These are phyloP conservation scores for Cyclophora punctaria DNA, from an alignment of 2,888 invertebrate species.

Conservation along the genomic window DNA sequence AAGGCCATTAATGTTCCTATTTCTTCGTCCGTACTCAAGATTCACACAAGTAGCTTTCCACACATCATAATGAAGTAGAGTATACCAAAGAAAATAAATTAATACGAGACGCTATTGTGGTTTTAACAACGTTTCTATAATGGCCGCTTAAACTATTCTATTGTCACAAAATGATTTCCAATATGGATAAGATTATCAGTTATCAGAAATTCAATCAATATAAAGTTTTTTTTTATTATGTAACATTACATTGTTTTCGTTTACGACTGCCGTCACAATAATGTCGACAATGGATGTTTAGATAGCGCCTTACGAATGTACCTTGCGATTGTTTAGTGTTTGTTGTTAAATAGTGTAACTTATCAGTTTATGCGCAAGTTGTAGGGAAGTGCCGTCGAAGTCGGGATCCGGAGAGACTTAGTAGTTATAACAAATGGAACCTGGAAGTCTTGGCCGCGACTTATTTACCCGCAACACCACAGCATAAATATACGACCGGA, in stretches of 20 bases:
- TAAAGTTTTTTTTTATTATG: slow-evolving; percentile 16
- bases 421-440: slow-evolving; percentile 58
- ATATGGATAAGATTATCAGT: slow-evolving; percentile 6
- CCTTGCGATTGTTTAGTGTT: slow-evolving; percentile 9
- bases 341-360: slow-evolving; percentile 16
- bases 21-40: slow-evolving; percentile 1
- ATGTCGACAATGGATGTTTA: no score
- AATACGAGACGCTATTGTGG: no score
- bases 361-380: slow-evolving; percentile 28
- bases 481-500: slow-evolving; percentile 51
- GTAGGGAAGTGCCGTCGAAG: slow-evolving; percentile 32
- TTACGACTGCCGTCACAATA: slow-evolving; percentile 2
- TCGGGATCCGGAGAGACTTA: slow-evolving; percentile 42
- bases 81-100: no score
- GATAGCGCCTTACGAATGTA: neutral
- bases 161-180: neutral
- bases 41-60: no score
- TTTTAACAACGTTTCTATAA: no score
- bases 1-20: slow-evolving; percentile 3
- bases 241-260: slow-evolving; percentile 14
- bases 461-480: slow-evolving; percentile 50
- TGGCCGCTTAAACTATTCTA: no score
- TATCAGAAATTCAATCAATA: slow-evolving; percentile 17
- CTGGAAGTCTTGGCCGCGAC: slow-evolving; percentile 45
- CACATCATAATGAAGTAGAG: no score